phyloP scores from a whole-genome alignment of 1,140 invertebrate genomes.

The Probaryconus sp. region DNA sequence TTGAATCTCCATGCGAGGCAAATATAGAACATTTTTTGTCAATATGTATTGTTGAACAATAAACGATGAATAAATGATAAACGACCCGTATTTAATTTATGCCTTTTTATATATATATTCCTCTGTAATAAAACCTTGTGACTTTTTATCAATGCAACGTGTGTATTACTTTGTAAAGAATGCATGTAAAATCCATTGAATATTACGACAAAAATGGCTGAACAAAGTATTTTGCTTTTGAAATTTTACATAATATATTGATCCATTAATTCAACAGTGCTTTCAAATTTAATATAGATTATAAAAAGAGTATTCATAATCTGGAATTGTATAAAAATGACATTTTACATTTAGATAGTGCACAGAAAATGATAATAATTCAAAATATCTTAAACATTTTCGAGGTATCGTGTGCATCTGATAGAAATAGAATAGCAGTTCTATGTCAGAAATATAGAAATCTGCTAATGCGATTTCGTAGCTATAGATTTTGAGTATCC shows the following conservation, averaged over 20 bases:
- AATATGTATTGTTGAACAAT: constrained; percentile 30
- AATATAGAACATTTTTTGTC: constrained; percentile 39
- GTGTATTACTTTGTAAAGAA: constrained; percentile 35
- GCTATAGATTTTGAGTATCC: too few species aligned
- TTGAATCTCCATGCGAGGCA: constrained; percentile 30
- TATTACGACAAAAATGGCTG: constrained; percentile 19
- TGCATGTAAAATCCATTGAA: constrained; percentile 35
- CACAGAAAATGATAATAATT: constrained; percentile 3
- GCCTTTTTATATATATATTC: constrained; percentile 18
- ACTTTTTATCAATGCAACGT: constrained; percentile 28
- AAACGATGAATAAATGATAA: constrained; percentile 40
- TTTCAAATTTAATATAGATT: constrained; percentile 7
- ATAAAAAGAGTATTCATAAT: too few species aligned
- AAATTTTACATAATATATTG: too few species aligned
- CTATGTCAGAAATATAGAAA: constrained; percentile 28
- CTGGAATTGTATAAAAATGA: too few species aligned
- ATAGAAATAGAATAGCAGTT: constrained; percentile 6
- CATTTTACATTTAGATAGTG: too few species aligned
- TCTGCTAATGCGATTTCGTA: constrained; percentile 35
- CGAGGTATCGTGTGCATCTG: constrained; percentile 17
- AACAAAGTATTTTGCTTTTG: constrained; percentile 34
- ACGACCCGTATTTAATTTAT: constrained; percentile 37
- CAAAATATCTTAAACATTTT: constrained; percentile 23
- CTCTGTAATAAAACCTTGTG: constrained; percentile 20
- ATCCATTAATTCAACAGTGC: constrained; percentile 16